Base-by-base conservation (phyloP, 1,140 invertebrate species). In the Alviniconcha marisindica region DNA sequence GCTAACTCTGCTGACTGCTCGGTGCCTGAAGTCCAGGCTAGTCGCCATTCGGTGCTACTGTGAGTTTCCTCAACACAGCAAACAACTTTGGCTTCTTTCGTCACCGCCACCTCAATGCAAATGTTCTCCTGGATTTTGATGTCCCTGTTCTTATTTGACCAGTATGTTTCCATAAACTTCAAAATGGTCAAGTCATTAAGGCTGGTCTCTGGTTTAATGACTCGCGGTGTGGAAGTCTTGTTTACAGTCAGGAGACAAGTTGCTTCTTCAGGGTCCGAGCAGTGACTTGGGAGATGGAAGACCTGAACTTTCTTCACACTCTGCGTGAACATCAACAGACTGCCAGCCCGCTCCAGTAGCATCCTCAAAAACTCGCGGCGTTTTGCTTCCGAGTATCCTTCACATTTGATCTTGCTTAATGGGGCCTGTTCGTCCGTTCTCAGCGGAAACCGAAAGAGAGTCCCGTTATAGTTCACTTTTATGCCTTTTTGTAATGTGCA, bases 321-420 rank as follows among this genome's bases (percentile, higher is more conserved):
- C 83, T 92, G 92, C 7, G 90, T 90, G 82, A 92, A 93, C 28
- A 93, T 79, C 2, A 92, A 84, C 18, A 91, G 42, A 54, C 85
- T 88, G 54, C 89, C 89, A n/a, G 88, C 88, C 38, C 82, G 73
- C 77, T 88, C 76, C 15, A 87, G 77, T 31, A 92, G 78, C 81
- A 91, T 88, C 18, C 24, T 40, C 12, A 78, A 14, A 71, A 71
- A 69, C 28, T 60, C 31, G 28, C 77, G 51, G 10, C 77, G 77
- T 21, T 78, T 78, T 76, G 2, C 71, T 36, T 77, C 74, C 18
- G 89, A 83, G 77, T 91, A 91, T 21, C 85, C 66, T 36, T 86
- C 77, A 3, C 84, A 54, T 40, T 85, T 89, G 36, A 92, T 91
- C 81, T 90, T 87, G 84, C 91, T 92, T n/a, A 83, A 56, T 33